Evolutionary conservation across 2,888 invertebrate genomes (phyloP).

Genomic region (Halictus quadricinctus): DNA sequence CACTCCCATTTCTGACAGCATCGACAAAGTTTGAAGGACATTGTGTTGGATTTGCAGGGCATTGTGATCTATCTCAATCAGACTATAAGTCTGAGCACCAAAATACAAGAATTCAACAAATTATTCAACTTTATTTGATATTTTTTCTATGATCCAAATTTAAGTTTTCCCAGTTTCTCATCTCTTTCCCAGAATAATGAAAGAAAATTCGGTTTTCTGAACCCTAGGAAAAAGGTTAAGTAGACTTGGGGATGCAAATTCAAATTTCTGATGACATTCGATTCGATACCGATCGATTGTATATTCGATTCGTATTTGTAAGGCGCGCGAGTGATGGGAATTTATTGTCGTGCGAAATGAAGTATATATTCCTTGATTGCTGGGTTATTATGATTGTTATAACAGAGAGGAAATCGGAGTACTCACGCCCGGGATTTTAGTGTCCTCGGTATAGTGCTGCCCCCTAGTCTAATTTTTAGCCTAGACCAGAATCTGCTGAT

Average conservation of each 20-base stretch:
- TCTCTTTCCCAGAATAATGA: neutral
- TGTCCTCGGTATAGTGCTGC: too few species aligned
- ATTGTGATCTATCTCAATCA: slow-evolving; percentile 15
- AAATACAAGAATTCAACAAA: neutral
- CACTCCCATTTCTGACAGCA: slow-evolving; percentile 62
- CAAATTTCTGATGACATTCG: neutral
- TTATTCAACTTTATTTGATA: neutral
- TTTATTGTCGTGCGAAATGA: neutral
- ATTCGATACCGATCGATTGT: slow-evolving; percentile 14
- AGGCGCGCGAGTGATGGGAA: neutral
- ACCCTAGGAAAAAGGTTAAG: neutral
- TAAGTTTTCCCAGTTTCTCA: neutral
- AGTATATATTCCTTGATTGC: neutral
- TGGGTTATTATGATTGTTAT: neutral
- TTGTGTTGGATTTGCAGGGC: slow-evolving; percentile 27
- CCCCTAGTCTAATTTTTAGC: too few species aligned
- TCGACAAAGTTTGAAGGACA: slow-evolving; percentile 48
- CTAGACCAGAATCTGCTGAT: too few species aligned
- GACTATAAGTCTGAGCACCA: neutral
- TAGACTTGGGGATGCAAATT: neutral
- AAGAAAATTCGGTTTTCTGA: neutral
- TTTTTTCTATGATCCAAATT: neutral
- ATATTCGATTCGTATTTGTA: neutral
- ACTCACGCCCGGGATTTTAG: too few species aligned
- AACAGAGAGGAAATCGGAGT: too few species aligned